A percentile compares a stretch with the other conserved stretches of the same genome.
phyloP scores from a whole-genome alignment of 2,888 invertebrate species.

The Amphipoea lucens region DNA sequence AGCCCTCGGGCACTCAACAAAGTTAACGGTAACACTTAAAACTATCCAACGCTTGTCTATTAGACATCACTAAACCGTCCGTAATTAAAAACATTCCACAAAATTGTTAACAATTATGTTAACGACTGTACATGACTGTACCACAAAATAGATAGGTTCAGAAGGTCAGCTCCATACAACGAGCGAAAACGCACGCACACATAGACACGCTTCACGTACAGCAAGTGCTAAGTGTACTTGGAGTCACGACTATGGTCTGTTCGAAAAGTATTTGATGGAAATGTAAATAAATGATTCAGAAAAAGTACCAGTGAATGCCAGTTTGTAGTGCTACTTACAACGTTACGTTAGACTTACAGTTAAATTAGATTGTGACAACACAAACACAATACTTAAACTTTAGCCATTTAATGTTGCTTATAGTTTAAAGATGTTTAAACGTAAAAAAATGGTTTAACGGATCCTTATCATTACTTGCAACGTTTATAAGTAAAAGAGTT shows the following conservation, averaged over 20 bases:
- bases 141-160: slow-evolving; percentile 4
- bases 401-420: too few species aligned
- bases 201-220: too few species aligned
- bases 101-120: slow-evolving; percentile 61
- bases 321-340: neutral
- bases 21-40: slow-evolving; percentile 39
- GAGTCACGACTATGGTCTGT: neutral
- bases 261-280: neutral
- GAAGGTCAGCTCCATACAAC: neutral
- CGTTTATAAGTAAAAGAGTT: too few species aligned
- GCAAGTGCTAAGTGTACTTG: neutral
- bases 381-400: neutral
- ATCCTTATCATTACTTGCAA: too few species aligned
- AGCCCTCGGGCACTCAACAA: slow-evolving; percentile 17
- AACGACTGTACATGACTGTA: slow-evolving; percentile 50
- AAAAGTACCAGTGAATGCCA: neutral
- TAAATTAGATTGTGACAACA: too few species aligned
- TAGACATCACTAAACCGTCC: slow-evolving; percentile 43
- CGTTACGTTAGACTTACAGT: too few species aligned
- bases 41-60: slow-evolving; percentile 48
- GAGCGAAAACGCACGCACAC: neutral
- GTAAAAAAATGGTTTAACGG: too few species aligned
- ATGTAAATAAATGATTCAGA: neutral
- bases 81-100: slow-evolving; percentile 60
- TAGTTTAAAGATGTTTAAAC: too few species aligned